Percentiles rank a stretch among this genome's conserved stretches.
Evolutionary conservation across 2,888 invertebrate species (phyloP).

Genomic region (Lymantria dispar): DNA sequence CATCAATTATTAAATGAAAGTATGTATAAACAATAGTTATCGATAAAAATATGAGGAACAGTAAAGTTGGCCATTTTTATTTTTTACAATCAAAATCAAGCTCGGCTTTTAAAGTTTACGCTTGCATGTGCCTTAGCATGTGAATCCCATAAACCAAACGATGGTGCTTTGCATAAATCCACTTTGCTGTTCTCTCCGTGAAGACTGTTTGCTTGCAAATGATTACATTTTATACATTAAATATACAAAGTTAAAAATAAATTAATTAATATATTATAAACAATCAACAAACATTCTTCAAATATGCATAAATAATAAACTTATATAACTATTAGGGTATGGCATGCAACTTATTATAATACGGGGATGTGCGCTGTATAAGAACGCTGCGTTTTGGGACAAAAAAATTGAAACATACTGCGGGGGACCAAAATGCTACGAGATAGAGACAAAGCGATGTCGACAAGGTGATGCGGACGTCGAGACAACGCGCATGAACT

Average conservation of each 20-base stretch:
- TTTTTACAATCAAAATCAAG: constrained; percentile 13
- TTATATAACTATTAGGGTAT: constrained; percentile 51
- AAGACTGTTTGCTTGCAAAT: constrained; percentile 49
- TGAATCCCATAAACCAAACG: constrained; percentile 35
- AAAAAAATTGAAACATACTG: constrained; percentile 60
- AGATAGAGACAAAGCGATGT: constrained; percentile 71
- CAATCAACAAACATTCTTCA: constrained; percentile 37
- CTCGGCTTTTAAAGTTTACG: constrained; percentile 13
- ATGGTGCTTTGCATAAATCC: constrained; percentile 33
- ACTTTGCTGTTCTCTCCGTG: constrained; percentile 58
- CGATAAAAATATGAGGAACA: constrained; percentile 50
- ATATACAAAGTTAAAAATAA: constrained; percentile 31
- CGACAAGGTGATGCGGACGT: constrained; percentile 53
- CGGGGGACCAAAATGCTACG: constrained; percentile 71
- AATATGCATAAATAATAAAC: constrained; percentile 47
- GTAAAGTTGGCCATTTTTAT: constrained; percentile 46
- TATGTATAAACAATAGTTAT: constrained; percentile 37
- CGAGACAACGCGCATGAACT: constrained; percentile 52
- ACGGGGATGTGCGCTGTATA: constrained; percentile 63
- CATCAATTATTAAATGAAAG: constrained; percentile 43
- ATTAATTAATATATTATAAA: constrained; percentile 31
- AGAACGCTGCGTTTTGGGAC: constrained; percentile 63
- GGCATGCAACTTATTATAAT: constrained; percentile 67
- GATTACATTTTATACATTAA: constrained; percentile 22
- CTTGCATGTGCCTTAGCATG: constrained; percentile 16